Conservation (phyloP, 2,113 vertebrate genomes). For the Anser brachyrhynchus region DNA sequence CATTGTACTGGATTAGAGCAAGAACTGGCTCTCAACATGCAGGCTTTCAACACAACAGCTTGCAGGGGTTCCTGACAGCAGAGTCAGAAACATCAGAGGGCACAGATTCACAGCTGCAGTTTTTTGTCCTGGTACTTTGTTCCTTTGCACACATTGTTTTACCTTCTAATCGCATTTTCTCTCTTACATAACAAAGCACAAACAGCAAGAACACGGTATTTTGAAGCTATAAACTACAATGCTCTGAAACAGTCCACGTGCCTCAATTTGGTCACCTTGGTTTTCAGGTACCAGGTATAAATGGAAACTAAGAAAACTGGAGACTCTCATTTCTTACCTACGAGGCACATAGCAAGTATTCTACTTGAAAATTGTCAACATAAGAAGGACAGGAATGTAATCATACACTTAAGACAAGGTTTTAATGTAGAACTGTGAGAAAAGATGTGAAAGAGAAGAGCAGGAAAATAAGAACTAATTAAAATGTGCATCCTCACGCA, state of each 20-base stretch:
- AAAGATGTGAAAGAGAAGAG: neutral
- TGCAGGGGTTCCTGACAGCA: neutral
- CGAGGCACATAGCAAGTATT: neutral
- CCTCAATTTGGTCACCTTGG: neutral
- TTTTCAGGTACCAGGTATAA: neutral
- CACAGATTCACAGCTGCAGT: neutral
- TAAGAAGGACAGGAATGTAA: neutral
- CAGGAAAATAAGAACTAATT: neutral
- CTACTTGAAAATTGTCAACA: neutral
- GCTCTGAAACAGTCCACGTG: neutral
- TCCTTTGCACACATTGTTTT: neutral
- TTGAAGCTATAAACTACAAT: neutral
- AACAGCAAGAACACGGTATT: neutral
- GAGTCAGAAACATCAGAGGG: fast-evolving
- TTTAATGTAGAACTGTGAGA: neutral
- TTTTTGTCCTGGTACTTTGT: neutral
- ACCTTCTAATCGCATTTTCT: neutral
- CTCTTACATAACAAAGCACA: neutral
- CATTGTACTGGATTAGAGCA: neutral
- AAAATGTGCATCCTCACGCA: neutral
- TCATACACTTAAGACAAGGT: neutral
- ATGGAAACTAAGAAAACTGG: neutral
- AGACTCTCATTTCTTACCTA: neutral
- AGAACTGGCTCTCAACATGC: neutral
- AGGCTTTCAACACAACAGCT: neutral